Conservation (phyloP, 2,797 vertebrate species). For the Uromys caudimaculatus region DNA sequence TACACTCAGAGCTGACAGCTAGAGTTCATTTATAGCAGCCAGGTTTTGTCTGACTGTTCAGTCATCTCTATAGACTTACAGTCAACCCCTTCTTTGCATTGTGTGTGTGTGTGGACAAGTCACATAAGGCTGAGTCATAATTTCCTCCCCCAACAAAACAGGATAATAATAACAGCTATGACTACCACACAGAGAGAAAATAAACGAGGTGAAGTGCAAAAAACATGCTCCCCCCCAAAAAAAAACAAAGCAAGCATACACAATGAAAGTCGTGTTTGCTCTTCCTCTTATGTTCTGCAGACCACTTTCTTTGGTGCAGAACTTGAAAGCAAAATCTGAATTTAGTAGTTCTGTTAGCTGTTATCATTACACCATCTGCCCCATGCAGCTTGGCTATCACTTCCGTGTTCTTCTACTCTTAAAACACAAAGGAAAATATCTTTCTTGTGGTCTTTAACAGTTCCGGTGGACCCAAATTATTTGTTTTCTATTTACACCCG, state of each 20-base stretch:
- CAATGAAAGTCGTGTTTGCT: conserved; percentile 44
- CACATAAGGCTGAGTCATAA: conserved; percentile 69
- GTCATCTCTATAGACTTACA: not conserved
- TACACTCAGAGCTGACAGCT: not conserved
- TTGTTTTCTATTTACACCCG: conserved; percentile 49
- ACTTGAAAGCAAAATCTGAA: conserved; percentile 69
- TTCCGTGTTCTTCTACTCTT: conserved; percentile 75
- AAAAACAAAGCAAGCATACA: not conserved
- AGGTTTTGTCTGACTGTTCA: conserved; percentile 4
- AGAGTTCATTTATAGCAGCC: not conserved
- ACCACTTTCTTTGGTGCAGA: conserved; percentile 63
- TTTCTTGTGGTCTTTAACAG: conserved; percentile 62
- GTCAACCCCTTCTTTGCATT: not conserved
- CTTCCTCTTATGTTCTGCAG: not conserved
- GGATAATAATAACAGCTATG: conserved; percentile 68
- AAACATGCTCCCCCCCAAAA: not conserved
- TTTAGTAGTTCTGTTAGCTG: conserved; percentile 65
- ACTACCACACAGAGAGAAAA: conserved; percentile 59
- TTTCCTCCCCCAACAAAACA: conserved; percentile 68
- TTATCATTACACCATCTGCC: conserved; percentile 79
- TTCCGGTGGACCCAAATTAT: conserved; percentile 44
- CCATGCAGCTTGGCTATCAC: conserved; percentile 37
- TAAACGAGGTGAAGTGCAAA: conserved; percentile 33
- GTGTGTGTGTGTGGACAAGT: conserved; percentile 64
- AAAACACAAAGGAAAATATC: conserved; percentile 54